phyloP scores from a whole-genome alignment of 2,888 invertebrate genomes.

The Conistra vaccinii region DNA sequence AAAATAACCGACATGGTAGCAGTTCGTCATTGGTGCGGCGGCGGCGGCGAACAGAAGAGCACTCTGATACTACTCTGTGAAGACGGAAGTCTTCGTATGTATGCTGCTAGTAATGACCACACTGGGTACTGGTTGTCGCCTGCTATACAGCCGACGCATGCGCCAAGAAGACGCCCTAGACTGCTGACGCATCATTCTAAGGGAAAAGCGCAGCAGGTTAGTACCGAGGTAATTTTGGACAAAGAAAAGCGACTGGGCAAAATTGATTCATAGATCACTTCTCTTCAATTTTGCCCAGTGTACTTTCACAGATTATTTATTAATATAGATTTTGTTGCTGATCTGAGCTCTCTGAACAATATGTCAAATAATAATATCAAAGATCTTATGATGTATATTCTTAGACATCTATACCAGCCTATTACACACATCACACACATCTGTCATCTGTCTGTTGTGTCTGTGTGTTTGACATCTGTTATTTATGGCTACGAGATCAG shows the following conservation, averaged over 20 bases:
- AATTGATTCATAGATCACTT: background rate
- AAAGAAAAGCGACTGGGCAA: background rate
- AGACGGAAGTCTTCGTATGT: constrained; percentile 98
- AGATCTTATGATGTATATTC: too few relatives aligned
- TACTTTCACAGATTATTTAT: background rate
- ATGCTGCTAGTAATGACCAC: constrained; percentile 96
- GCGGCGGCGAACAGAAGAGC: constrained; percentile 95
- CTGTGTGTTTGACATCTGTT: background rate
- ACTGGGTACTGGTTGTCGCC: constrained; percentile 93
- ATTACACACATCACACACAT: too few relatives aligned
- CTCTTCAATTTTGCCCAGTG: background rate
- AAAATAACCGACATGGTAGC: constrained; percentile 99
- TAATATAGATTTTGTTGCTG: background rate
- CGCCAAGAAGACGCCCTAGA: constrained; percentile 81
- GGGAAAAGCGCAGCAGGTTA: constrained; percentile 83
- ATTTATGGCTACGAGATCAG: background rate
- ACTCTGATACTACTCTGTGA: constrained; percentile 98
- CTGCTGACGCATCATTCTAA: constrained; percentile 78
- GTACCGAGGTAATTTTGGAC: constrained; percentile 16
- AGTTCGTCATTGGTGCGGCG: constrained; percentile 95
- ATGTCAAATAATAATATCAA: background rate
- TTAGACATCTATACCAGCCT: too few relatives aligned
- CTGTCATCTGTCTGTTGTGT: too few relatives aligned
- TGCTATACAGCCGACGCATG: constrained; percentile 89
- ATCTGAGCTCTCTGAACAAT: background rate